Conservation (phyloP, 1,140 invertebrate species). For the Neodiprion virginianus region DNA sequence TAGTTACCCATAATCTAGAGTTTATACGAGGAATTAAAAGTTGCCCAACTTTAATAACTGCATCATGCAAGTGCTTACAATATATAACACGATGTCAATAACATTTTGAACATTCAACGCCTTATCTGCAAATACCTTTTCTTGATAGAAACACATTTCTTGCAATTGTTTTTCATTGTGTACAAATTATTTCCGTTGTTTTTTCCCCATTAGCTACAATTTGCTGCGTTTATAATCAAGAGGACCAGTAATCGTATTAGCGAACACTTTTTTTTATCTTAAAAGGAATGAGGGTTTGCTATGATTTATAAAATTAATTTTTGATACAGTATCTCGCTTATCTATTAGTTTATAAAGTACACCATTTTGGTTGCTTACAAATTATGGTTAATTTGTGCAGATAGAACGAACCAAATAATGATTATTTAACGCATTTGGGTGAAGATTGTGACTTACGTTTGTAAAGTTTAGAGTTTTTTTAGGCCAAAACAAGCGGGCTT, state of each 20-base stretch:
- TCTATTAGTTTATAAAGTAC: not conserved
- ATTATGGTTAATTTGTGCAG: not conserved
- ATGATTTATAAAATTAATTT: no score
- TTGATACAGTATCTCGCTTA: not conserved
- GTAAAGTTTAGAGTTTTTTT: not conserved
- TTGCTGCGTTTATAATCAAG: not conserved
- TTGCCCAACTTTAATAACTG: not conserved
- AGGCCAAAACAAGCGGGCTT: not conserved
- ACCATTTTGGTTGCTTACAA: not conserved
- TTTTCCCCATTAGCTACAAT: not conserved
- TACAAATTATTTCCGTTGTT: not conserved
- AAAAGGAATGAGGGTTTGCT: no score
- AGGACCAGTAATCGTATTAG: not conserved
- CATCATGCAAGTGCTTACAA: not conserved
- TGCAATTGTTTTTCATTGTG: not conserved
- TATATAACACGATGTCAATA: not conserved
- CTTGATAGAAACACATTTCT: not conserved
- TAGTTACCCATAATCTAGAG: not conserved
- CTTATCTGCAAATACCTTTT: not conserved
- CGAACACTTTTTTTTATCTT: not conserved
- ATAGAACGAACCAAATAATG: slow-evolving; percentile 12
- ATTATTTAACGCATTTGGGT: slow-evolving; percentile 8
- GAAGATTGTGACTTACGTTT: slow-evolving; percentile 9
- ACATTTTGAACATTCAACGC: not conserved
- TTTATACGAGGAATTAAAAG: not conserved